Evolutionary conservation across 2,113 vertebrate genomes (phyloP).

Genomic region (Laticauda colubrina): DNA sequence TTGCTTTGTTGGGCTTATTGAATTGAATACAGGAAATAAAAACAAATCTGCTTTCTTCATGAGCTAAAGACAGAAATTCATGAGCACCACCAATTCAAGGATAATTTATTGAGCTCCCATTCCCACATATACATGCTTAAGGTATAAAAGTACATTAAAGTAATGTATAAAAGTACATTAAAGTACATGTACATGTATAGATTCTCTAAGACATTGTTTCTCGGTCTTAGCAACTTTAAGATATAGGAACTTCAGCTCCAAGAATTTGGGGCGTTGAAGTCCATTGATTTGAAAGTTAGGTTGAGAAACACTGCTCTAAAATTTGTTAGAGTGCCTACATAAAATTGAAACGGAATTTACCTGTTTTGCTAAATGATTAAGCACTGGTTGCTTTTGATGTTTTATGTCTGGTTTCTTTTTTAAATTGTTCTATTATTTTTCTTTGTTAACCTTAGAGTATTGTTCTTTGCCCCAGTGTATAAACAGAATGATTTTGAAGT

Average conservation of each 20-base stretch:
- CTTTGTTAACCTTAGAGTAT: neutral
- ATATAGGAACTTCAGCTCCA: neutral
- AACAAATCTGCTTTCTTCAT: neutral
- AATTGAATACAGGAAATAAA: neutral
- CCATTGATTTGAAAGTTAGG: neutral
- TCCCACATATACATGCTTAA: neutral
- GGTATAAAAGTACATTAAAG: neutral
- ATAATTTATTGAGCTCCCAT: neutral
- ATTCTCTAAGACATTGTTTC: neutral
- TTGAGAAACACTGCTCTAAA: neutral
- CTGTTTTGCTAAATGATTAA: neutral
- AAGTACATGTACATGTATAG: neutral
- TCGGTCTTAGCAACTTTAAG: neutral
- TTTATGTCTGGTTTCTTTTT: neutral
- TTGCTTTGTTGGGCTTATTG: neutral
- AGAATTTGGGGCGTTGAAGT: neutral
- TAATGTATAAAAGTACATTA: neutral
- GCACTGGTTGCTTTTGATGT: neutral
- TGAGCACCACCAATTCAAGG: neutral
- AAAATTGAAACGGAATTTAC: neutral
- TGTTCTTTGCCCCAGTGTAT: neutral
- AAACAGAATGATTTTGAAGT: neutral
- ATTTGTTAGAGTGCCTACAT: neutral
- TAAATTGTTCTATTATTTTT: neutral
- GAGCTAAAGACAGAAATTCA: neutral